These are phyloP conservation scores for Platysternon megacephalum DNA, from an alignment of 2,113 vertebrate species.

Conservation along the genomic window DNA sequence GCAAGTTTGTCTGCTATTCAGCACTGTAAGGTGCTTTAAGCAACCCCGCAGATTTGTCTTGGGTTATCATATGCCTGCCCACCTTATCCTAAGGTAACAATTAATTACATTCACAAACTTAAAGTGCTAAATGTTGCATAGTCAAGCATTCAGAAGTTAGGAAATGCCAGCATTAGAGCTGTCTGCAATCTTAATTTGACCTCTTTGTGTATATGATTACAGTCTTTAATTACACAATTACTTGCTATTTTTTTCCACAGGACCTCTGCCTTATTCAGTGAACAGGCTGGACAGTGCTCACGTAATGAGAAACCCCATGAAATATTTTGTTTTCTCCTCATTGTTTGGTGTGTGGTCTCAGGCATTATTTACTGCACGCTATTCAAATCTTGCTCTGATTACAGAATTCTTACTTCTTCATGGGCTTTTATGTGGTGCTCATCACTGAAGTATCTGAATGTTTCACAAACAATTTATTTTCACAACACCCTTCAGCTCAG, in stretches of 20 bases:
- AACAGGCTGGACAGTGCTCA: not conserved
- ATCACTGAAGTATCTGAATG: not conserved
- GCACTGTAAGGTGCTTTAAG: not conserved
- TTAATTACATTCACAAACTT: not conserved
- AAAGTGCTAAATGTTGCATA: not conserved
- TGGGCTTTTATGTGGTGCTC: not conserved
- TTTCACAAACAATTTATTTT: not conserved
- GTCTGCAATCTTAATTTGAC: not conserved
- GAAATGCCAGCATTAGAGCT: not conserved
- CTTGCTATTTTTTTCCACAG: not conserved
- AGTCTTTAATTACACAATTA: not conserved
- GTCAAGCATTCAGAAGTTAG: not conserved
- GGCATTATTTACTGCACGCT: not conserved
- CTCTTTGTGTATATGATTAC: not conserved
- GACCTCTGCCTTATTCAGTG: not conserved
- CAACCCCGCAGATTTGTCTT: not conserved
- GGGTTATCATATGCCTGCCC: accelerated
- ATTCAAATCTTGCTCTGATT: not conserved
- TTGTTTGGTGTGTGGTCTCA: not conserved
- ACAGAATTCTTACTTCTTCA: not conserved
- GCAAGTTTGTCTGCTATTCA: not conserved
- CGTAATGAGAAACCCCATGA: not conserved
- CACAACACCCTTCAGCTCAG: not conserved
- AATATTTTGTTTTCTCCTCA: not conserved
- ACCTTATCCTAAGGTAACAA: not conserved